Percentiles rank a stretch among this genome's conserved stretches.
phyloP scores from a whole-genome alignment of 1,140 invertebrate genomes.

The Lepidurus packardi region DNA sequence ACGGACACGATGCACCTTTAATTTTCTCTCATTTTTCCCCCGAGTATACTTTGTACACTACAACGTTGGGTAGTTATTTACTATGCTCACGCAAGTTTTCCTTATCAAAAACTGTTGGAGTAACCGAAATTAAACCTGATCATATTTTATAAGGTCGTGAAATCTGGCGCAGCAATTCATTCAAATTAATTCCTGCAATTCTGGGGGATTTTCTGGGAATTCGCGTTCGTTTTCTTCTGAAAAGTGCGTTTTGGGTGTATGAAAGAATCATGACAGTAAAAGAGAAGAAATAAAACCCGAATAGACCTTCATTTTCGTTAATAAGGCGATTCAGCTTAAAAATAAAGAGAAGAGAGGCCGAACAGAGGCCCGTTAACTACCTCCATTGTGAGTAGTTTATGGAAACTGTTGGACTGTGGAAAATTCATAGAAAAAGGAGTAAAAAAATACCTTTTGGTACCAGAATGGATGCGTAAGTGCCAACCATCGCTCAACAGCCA shows the following conservation, averaged over 20 bases:
- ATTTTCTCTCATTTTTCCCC: not conserved
- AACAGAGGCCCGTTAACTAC: not conserved
- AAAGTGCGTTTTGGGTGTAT: not conserved
- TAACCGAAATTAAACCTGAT: not conserved
- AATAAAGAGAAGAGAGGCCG: no score
- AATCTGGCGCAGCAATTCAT: not conserved
- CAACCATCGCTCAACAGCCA: slow-evolving; percentile 78
- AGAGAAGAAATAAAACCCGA: not conserved
- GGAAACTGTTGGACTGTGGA: not conserved
- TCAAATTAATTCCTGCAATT: not conserved
- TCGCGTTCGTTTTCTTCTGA: not conserved
- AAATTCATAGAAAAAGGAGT: not conserved
- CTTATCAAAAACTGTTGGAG: not conserved
- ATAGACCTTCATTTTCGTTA: not conserved
- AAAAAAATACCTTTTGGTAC: slow-evolving; percentile 68
- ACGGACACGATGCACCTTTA: not conserved
- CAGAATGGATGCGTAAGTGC: slow-evolving; percentile 78
- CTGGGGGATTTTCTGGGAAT: not conserved
- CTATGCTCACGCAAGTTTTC: not conserved
- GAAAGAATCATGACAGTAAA: not conserved
- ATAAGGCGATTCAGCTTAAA: not conserved
- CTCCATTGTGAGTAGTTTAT: not conserved
- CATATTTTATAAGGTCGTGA: not conserved
- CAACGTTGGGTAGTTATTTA: not conserved
- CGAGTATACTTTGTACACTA: not conserved